phyloP scores from a whole-genome alignment of 1,140 invertebrate genomes.

The Varroa destructor region DNA sequence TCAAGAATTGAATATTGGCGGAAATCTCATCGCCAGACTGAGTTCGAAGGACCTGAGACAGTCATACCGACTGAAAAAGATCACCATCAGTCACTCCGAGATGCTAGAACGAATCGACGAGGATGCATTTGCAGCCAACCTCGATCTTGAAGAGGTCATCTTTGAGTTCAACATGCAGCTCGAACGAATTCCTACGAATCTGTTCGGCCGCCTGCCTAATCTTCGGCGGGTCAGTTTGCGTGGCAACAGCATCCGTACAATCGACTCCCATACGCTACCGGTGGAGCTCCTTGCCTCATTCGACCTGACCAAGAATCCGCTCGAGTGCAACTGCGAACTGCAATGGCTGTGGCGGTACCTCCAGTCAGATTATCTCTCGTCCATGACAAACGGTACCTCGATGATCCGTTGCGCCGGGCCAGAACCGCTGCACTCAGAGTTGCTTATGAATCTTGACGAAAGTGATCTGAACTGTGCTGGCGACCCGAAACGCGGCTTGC shows the following conservation, averaged over 20 bases:
- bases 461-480: slow-evolving; percentile 7
- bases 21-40: slow-evolving; percentile 35
- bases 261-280: slow-evolving; percentile 30
- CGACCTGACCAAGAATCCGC: slow-evolving; percentile 59
- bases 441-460: slow-evolving; percentile 19
- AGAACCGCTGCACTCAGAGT: not conserved
- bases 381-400: not conserved
- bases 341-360: slow-evolving; percentile 64
- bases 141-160: slow-evolving; percentile 53
- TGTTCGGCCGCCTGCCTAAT: slow-evolving; percentile 54
- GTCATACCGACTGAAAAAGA: slow-evolving; percentile 29
- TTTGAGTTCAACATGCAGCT: slow-evolving; percentile 42
- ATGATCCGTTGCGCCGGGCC: slow-evolving; percentile 22
- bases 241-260: slow-evolving; percentile 33
- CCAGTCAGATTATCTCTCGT: not conserved
- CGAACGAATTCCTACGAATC: slow-evolving; percentile 48
- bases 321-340: slow-evolving; percentile 71
- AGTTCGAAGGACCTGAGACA: slow-evolving; percentile 26
- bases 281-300: slow-evolving; percentile 35
- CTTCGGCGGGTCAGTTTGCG: slow-evolving; percentile 52
- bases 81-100: slow-evolving; percentile 38
- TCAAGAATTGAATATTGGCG: slow-evolving; percentile 35
- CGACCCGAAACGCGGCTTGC: slow-evolving; percentile 9
- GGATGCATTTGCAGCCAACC: slow-evolving; percentile 39
- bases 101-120: slow-evolving; percentile 37